These are phyloP conservation scores for Columba janthina DNA, from an alignment of 2,113 vertebrate species.

Conservation along the genomic window DNA sequence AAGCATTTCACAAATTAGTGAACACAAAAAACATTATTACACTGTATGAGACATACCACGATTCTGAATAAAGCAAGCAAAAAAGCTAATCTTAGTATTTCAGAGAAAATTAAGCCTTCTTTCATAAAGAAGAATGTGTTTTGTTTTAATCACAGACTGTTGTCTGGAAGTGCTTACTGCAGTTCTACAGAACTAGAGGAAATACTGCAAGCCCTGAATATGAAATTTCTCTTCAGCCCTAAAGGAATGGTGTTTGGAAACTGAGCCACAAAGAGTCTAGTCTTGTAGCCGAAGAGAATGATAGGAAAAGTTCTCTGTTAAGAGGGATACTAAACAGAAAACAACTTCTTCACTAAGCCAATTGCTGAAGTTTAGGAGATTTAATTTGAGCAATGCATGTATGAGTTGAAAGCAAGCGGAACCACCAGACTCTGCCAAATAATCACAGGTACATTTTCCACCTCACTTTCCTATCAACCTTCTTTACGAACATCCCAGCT, in stretches of 20 bases:
- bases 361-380: background rate
- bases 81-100: conserved; percentile 58
- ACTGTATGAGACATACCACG: background rate
- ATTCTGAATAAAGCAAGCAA: conserved; percentile 39
- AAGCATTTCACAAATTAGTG: conserved; percentile 58
- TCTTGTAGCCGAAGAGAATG: background rate
- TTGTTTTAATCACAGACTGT: conserved; percentile 59
- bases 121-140: conserved; percentile 51
- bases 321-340: background rate
- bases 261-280: background rate
- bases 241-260: background rate
- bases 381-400: background rate
- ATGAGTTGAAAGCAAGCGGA: accelerated
- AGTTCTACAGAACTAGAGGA: conserved; percentile 3
- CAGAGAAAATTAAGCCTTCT: conserved; percentile 66
- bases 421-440: background rate
- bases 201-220: conserved; percentile 1
- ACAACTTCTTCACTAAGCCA: background rate
- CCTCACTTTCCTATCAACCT: background rate
- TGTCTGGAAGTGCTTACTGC: conserved; percentile 34
- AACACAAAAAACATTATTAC: conserved; percentile 48
- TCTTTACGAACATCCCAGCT: background rate
- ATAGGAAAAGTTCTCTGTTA: background rate
- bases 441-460: background rate
- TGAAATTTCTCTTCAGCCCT: background rate